Conservation (phyloP, 2,888 invertebrate genomes). For the Oscheius myriophilus region DNA sequence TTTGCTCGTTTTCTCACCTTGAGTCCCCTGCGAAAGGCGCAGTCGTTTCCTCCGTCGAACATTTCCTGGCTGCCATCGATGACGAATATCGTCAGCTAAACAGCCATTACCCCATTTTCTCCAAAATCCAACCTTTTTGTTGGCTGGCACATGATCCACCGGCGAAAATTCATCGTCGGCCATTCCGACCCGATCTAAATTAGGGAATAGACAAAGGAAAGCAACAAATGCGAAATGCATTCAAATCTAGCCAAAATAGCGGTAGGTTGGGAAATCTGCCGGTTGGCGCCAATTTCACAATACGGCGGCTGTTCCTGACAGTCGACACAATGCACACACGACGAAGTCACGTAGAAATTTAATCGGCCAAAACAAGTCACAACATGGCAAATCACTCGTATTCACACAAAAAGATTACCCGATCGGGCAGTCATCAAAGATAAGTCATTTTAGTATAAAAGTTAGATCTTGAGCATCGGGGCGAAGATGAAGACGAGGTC, state of each 20-base stretch:
- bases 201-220: not conserved
- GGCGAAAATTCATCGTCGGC: constrained; percentile 12
- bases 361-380: not conserved
- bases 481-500: constrained; percentile 56
- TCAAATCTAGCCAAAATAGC: not conserved
- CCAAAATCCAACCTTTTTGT: constrained; percentile 10
- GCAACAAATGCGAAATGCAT: not conserved
- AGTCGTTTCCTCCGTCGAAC: constrained; percentile 24
- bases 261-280: not conserved
- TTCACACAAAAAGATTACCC: constrained; percentile 13
- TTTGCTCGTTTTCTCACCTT: no score
- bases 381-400: constrained; percentile 6
- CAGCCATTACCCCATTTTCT: not conserved
- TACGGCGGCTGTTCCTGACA: no score
- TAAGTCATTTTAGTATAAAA: not conserved
- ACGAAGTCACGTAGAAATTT: not conserved
- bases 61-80: constrained; percentile 29
- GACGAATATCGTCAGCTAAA: constrained; percentile 35
- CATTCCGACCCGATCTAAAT: constrained; percentile 24
- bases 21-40: constrained; percentile 22
- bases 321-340: no score
- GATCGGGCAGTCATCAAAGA: not conserved
- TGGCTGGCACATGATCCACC: constrained; percentile 8
- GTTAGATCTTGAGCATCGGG: constrained; percentile 48
- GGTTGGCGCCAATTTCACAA: no score